Evolutionary conservation across 2,888 invertebrate genomes (phyloP), one percentile per base, ranked within the genome.

Genomic region (Epirrita christyi): DNA sequence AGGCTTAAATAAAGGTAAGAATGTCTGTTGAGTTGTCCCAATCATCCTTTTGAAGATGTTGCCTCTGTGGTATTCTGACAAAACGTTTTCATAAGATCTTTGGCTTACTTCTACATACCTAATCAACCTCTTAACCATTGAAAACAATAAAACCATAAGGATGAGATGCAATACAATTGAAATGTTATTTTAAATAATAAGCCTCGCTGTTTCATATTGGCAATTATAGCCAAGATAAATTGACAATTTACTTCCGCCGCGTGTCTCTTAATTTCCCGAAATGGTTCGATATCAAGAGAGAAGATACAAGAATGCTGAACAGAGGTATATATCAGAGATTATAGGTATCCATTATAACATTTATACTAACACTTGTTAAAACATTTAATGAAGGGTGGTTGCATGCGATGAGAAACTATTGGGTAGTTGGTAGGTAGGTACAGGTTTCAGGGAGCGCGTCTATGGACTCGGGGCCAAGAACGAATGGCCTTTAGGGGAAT

Each of bases 151-250:
- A 40, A 40, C 13, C 14, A 40, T 14, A 14, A n/a, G 0, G 14
- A 15, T 8, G 13, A 40, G n/a, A n/a, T n/a, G 14, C 13, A 21
- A 27, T 10, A 27, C 21, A 6, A 27, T 21, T n/a, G 4, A 3
- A 1, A 21, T 10, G 15, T 15, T 38, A 4, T 38, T 10, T 0
- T 41, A 21, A 9, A 21, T 41, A 36, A 67, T 57, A 67, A 72
- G 58, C 74, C 75, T 81, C 78, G 76, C 60, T 56, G 65, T 72
- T 60, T 81, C 80, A 81, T 80, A 78, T 85, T 81, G 83, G 81
- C 83, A 84, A 85, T 81, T 75, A 67, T 69, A n/a, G n/a, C 67
- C 11, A 53, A 62, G 47, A 59, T 38, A 61, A 62, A 54, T 52
- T 38, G 45, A 51, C 51, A 54, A 67, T 63, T 70, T 47, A 40